Conservation (phyloP, 2,113 vertebrate species). For the Atherinomorus stipes region DNA sequence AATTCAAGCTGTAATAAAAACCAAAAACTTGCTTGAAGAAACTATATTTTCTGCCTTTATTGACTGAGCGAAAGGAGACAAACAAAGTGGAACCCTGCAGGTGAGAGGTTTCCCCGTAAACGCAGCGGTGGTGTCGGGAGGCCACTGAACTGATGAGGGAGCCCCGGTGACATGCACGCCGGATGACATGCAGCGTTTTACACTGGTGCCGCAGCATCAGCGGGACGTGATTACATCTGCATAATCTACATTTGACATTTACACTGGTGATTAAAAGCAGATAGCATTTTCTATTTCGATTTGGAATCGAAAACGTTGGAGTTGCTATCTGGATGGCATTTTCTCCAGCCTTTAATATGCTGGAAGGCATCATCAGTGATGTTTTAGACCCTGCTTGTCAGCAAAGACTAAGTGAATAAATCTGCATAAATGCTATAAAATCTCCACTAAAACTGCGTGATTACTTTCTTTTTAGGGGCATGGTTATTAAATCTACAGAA, state of each 20-base stretch:
- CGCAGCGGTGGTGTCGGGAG: conserved; percentile 31
- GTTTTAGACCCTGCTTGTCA: conserved; percentile 36
- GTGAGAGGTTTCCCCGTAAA: conserved; percentile 32
- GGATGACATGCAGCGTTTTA: conserved; percentile 43
- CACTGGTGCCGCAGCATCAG: conserved; percentile 17
- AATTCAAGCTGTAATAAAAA: background rate
- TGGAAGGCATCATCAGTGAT: conserved; percentile 39
- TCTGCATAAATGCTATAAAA: conserved; percentile 2
- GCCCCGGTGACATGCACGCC: conserved; percentile 14
- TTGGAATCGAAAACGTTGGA: conserved; percentile 50
- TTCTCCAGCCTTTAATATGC: conserved; percentile 60
- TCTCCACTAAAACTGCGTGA: background rate
- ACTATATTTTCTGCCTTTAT: no score
- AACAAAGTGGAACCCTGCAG: background rate
- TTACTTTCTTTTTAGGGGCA: no score
- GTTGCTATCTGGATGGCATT: conserved; percentile 79
- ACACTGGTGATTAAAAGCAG: conserved; percentile 63
- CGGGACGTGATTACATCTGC: conserved; percentile 68
- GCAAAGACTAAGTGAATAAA: background rate
- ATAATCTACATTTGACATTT: conserved; percentile 81
- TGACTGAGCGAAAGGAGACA: background rate
- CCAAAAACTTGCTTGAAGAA: background rate
- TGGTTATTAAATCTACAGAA: background rate
- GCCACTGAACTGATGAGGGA: conserved; percentile 9
- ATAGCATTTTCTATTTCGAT: conserved; percentile 71